Evolutionary conservation across 1,140 invertebrate genomes (phyloP), one percentile per base, ranked within the genome.

Genomic region (Diorhabda sublineata): DNA sequence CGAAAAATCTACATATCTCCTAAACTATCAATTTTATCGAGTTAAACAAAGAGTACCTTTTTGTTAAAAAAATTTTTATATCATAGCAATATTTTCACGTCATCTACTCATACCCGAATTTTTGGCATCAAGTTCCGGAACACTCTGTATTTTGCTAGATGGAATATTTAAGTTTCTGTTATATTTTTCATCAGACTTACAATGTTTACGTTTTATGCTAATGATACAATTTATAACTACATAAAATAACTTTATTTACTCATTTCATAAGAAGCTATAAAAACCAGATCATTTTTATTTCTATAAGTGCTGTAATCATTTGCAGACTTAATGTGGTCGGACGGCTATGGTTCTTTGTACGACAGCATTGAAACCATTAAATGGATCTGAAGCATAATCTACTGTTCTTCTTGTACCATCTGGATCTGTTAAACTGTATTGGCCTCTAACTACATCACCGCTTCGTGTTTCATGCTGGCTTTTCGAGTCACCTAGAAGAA

Each of bases 401-500:
- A 85, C 83, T 43, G 80, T 84, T 45, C 83, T 78, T 74, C 81
- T 81, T 59, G 81, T 80, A 66, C 83, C 83, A 68, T 85, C 83
- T 56, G 83, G 82, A 61, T 84, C 83, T 11, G 64, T 61, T 42
- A 73, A 58, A 68, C 69, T 73, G 60, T 71, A 71, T 7, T 81
- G 80, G 42, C 85, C 85, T 63, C 81, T 79, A 26, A 86, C 83
- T 0, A 82, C 75, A 66, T 85, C 83, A 3, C 84, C 84, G 60
- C 82, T 75, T 43, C 83, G 78, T 47, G 76, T 82, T 73, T 85
- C 85, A 61, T 84, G 72, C 64, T 79, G 77, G 76, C 86, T 85
- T 78, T 90, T 90, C 71, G 87, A 87, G 79, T 90, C 89, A 8
- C 47, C 47, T 52, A n/a, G 1, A 52, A 52, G n/a, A 52, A 8